Evolutionary conservation across 2,888 invertebrate species (phyloP).

Genomic region (Synanthedon formicaeformis): DNA sequence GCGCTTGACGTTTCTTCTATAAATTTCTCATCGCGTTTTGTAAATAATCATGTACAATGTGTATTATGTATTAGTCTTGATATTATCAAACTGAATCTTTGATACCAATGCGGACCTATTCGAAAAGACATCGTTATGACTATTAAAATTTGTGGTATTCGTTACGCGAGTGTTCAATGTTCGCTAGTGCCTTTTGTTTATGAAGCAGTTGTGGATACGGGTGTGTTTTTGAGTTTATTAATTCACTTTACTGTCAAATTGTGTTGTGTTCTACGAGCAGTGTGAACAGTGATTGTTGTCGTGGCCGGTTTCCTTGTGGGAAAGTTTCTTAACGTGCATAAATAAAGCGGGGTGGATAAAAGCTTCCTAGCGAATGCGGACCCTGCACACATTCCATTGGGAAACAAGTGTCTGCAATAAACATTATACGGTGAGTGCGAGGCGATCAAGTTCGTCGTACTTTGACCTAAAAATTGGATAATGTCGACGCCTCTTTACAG

Average conservation of each 20-base stretch:
- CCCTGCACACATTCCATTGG: constrained; percentile 66
- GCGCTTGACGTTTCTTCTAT: constrained; percentile 55
- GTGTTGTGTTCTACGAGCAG: constrained; percentile 41
- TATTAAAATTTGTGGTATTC: constrained; percentile 26
- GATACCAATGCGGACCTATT: constrained; percentile 18
- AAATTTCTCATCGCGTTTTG: constrained; percentile 15
- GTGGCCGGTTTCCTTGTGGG: constrained; percentile 65
- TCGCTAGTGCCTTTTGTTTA: constrained; percentile 61
- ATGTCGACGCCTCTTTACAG: constrained; percentile 28
- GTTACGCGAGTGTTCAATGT: constrained; percentile 34
- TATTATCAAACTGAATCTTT: background rate
- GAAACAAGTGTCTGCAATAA: constrained; percentile 66
- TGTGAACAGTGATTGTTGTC: constrained; percentile 69
- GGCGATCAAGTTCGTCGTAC: constrained; percentile 65
- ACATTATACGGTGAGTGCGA: constrained; percentile 68
- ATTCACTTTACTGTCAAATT: constrained; percentile 45
- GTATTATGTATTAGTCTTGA: background rate
- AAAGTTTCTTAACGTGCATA: constrained; percentile 68
- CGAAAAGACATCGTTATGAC: constrained; percentile 32
- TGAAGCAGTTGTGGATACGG: constrained; percentile 55
- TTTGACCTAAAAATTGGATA: constrained; percentile 53
- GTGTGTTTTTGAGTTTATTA: constrained; percentile 46
- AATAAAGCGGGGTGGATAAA: constrained; percentile 54
- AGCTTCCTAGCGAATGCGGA: constrained; percentile 65
- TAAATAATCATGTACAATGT: constrained; percentile 15